Evolutionary conservation across 1,140 invertebrate genomes (phyloP), one percentile per base, ranked within the genome.

Genomic region (Drosophila ironensis): DNA sequence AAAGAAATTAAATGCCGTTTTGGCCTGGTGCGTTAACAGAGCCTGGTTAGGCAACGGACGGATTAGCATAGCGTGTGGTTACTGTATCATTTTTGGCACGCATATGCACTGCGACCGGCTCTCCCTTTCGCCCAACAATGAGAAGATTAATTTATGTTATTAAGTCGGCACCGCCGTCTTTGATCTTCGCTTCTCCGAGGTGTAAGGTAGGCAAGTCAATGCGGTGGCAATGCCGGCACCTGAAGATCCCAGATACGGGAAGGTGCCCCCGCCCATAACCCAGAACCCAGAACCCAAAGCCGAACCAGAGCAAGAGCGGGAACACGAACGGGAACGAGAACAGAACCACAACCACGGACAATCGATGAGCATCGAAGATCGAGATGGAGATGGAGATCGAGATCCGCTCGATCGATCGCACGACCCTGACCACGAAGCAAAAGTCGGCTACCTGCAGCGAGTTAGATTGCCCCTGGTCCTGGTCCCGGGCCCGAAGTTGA

Each of bases 91-190:
- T 84, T 84, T 84, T 80, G 69, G 80, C 80, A 78, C 80, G 78
- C 74, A 86, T 80, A 52, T 57, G 60, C 72, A 60, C 14, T 37
- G 37, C 47, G 14, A 17, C 7, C 17, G 11, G 27, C 9, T 48
- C 24, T 8, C 54, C n/a, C 46, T 12, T 9, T 27, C 46, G 12
- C 53, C 63, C 86, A 82, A 82, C 84, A 84, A 81, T 84, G 86
- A 81, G 67, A 81, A 88, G 86, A 88, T 88, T 88, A 88, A 88
- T 88, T 88, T 86, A 88, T 88, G 87, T 88, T 88, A 88, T 88
- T 88, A 88, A 70, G 87, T 81, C 86, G 86, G 86, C 80, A 72
- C 22, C 56, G 59, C 48, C 25, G 53, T 41, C 86, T 88, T 88
- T 88, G 86, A 88, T 88, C 86, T 88, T 51, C 59, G 52, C 42